A percentile compares a stretch with the other conserved stretches of the same genome.
Conservation (phyloP, 2,797 vertebrate species). For the Pangasius mekongensis region DNA sequence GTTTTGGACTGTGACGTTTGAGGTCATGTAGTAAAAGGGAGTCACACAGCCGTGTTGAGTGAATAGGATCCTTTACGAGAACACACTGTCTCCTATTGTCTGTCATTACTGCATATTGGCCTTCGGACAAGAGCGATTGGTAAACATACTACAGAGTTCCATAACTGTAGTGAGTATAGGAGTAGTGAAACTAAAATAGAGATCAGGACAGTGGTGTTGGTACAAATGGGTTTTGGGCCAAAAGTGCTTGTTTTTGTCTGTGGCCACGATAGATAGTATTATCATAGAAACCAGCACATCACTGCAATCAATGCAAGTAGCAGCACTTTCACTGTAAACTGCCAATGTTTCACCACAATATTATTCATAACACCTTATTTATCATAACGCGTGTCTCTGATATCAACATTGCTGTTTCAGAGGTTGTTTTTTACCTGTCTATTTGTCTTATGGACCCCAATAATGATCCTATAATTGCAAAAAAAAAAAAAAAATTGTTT, state of each 20-base stretch:
- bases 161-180: conserved; percentile 30
- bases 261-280: not conserved
- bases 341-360: not conserved
- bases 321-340: not conserved
- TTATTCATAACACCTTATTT: not conserved
- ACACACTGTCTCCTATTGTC: conserved; percentile 59
- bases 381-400: not conserved
- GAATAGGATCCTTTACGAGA: conserved; percentile 57
- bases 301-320: not conserved
- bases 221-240: conserved; percentile 42
- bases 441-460: not conserved
- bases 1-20: conserved; percentile 50
- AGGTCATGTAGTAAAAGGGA: conserved; percentile 53
- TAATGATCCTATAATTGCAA: not conserved
- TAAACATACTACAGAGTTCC: conserved; percentile 56
- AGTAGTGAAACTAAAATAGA: conserved; percentile 45
- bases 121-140: conserved; percentile 54
- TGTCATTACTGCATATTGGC: conserved; percentile 43
- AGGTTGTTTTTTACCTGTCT: not conserved
- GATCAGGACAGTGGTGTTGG: conserved; percentile 44
- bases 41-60: conserved; percentile 50
- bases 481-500: too few relatives aligned
- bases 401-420: not conserved
- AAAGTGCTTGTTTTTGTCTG: conserved; percentile 43
- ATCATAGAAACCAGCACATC: not conserved